Evolutionary conservation across 2,113 vertebrate genomes (phyloP), one percentile per base, ranked within the genome.

Genomic region (Xenopus laevis): DNA sequence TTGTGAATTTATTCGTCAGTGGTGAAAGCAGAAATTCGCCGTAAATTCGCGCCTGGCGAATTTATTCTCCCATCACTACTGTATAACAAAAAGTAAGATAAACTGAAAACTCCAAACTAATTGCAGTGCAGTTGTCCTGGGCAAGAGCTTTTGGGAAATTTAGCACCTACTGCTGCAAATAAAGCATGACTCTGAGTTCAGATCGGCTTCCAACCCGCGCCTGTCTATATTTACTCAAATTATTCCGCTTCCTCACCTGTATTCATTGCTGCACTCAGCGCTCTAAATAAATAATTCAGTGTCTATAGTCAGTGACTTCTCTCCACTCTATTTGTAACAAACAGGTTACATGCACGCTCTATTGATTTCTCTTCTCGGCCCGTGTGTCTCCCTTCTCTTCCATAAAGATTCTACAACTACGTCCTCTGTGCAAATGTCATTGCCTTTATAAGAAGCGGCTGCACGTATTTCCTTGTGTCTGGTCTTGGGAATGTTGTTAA

Each of bases 291-390:
- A 77, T 77, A 77, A 77, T 77, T 77, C 60, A 77, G 74, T 15
- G 11, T 57, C 59, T 77, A 70, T 44, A 77, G 74, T 70, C 66
- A 70, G 45, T 57, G 66, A 46, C 66, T 77, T 77, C 23, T 27
- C 23, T 27, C 23, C 61, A 53, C 65, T 77, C 67, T 70, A 52
- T 70, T 64, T 70, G 74, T 77, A 70, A 77, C 66, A 70, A 77
- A 77, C 74, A 64, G 67, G 74, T 70, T 77, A 69, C 74, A 77
- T 70, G 66, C 67, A 77, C 74, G 74, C 66, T 77, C 74, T 69
- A 77, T 77, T 70, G 74, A 77, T 77, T 77, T 77, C 67, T 21
- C 59, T 70, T 70, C 67, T 46, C 40, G 45, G 57, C 47, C 59
- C 50, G 65, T 46, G 40, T 33, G 59, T 69, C 47, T 77, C 74